Base-by-base conservation (phyloP, 2,113 vertebrate genomes). In the Pteronura brasiliensis region DNA sequence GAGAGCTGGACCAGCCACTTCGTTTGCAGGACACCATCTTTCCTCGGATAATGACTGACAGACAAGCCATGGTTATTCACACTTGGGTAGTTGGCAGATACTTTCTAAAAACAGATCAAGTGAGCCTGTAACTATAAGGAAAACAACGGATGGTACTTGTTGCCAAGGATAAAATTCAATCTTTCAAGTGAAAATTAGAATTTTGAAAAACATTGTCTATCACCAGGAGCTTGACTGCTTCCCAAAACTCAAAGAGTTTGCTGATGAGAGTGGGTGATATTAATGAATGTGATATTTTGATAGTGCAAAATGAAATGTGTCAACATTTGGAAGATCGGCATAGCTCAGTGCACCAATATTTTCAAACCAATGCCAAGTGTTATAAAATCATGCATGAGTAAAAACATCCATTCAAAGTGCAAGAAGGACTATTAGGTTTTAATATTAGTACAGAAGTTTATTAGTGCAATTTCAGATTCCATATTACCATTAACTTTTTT, bases 161-260 rank as follows among this genome's bases (percentile, higher is more conserved):
- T 96, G 87, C 74, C 97, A 96, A 95, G 25, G 49, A 90, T 90
- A 67, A 93, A 88, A 92, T 59, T 90, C 90, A 84, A 29, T 77
- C 92, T 98, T 80, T 72, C 36, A 7, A 88, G 80, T 61, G 65
- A 96, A 96, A 93, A 92, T 65, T 44, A 83, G 69, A 96, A 96
- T 88, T 95, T 76, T 93, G 88, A 94, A 94, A 87, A 76, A 36
- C 18, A 42, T 49, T 34, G 52, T 87, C 76, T 84, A 44, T 69
- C 80, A 88, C 88, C 14, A 1, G 3, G 49, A 90, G 61, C 27
- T 90, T 96, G 92, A 94, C n/a, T 88, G 76, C 34, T 65, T 90
- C 88, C 63, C 57, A 52, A 65, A 84, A 95, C 36, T 25, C 74
- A 23, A 76, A 72, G 44, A 36, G 39, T 95, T 87, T 82, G 29